These are phyloP conservation scores for crab-eating macaque (Macaca fascicularis) DNA, from an alignment of 2,113 vertebrate genomes.

Conservation along the genomic window DNA sequence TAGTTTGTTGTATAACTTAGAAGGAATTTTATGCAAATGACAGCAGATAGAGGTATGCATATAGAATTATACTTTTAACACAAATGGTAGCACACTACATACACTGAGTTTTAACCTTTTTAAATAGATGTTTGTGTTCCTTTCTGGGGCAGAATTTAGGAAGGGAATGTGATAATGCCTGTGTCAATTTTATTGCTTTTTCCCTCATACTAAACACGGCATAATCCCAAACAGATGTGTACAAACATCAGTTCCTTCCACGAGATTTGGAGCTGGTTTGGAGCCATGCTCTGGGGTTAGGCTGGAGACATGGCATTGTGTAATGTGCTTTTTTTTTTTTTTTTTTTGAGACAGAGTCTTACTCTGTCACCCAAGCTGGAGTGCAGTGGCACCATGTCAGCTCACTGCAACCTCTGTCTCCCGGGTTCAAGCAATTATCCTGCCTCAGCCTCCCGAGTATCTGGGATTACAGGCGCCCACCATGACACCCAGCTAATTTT, in stretches of 20 bases:
- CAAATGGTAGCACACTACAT: not conserved
- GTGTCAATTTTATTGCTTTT: not conserved
- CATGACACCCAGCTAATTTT: no score
- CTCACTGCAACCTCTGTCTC: no score
- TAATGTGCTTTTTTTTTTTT: no score
- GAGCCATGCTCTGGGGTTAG: not conserved
- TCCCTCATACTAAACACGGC: not conserved
- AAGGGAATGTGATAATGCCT: not conserved
- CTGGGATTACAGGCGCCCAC: no score
- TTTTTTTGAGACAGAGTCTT: no score
- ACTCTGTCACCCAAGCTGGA: no score
- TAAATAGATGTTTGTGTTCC: not conserved
- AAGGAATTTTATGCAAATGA: not conserved
- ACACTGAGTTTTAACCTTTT: not conserved
- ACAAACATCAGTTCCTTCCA: not conserved
- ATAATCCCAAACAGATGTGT: not conserved
- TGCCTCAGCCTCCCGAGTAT: no score
- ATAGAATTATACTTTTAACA: not conserved
- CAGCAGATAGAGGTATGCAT: not conserved
- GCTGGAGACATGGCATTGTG: not conserved
- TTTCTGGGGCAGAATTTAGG: not conserved
- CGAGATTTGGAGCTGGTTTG: not conserved
- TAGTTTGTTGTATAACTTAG: not conserved
- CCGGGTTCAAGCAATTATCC: no score
- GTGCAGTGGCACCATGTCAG: no score